A percentile compares a stretch with the other conserved stretches of the same genome.
Conservation (phyloP, 2,797 vertebrate genomes). For the Tamandua tetradactyla region DNA sequence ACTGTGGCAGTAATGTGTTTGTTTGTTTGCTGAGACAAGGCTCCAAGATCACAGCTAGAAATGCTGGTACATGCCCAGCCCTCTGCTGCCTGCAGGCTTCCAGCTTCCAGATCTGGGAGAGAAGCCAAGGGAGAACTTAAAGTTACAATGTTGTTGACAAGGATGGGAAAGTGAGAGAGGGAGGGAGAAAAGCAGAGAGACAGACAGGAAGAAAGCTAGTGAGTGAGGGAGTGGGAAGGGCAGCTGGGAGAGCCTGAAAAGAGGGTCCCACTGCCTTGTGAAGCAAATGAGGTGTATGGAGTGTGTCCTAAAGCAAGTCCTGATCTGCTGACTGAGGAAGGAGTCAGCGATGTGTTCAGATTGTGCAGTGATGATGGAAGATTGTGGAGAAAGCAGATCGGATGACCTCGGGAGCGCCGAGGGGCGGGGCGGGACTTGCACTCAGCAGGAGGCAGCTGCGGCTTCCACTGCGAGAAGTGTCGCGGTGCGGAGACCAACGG, state of each 20-base stretch:
- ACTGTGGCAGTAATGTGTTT: constrained; percentile 93
- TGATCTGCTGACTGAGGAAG: not conserved
- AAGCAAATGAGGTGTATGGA: not conserved
- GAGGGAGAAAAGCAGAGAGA: not conserved
- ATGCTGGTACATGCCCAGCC: constrained; percentile 82
- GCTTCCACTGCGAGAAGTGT: no score
- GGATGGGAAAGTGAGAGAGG: not conserved
- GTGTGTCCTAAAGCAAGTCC: not conserved
- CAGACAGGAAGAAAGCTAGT: not conserved
- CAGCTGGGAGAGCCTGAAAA: not conserved
- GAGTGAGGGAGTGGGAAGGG: not conserved
- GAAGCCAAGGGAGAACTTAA: not conserved
- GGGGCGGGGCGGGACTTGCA: no score
- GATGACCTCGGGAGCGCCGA: no score
- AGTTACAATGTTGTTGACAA: constrained; percentile 6
- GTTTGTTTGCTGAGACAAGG: constrained; percentile 93
- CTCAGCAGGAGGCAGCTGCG: no score
- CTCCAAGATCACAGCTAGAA: constrained; percentile 88
- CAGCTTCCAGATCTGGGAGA: not conserved
- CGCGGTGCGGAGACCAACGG: no score
- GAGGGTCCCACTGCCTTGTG: not conserved
- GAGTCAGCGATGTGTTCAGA: not conserved
- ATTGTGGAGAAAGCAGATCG: not conserved
- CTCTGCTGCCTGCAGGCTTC: not conserved
- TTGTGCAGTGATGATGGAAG: not conserved